Evolutionary conservation across 2,113 vertebrate species (phyloP).

Genomic region (Dunckerocampus dactyliophorus): DNA sequence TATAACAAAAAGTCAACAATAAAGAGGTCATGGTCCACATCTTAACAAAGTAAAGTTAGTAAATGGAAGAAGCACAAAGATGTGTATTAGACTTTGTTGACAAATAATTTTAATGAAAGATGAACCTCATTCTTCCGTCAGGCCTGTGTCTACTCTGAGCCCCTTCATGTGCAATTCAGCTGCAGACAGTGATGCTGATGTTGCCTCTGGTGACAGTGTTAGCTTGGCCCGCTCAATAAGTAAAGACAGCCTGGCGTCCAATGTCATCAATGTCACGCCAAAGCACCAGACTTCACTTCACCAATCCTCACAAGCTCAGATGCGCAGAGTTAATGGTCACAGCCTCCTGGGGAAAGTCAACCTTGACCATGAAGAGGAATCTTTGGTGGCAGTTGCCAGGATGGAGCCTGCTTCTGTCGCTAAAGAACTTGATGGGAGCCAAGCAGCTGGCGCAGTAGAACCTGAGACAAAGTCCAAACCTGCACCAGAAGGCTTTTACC

Average conservation of each 20-base stretch:
- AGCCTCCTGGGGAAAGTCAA: slow-evolving; percentile 63
- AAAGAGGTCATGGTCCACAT: no score
- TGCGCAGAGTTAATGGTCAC: slow-evolving; percentile 68
- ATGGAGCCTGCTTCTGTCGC: slow-evolving; percentile 22
- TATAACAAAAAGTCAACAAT: neutral
- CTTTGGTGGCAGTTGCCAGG: slow-evolving; percentile 61
- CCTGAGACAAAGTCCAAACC: slow-evolving; percentile 67
- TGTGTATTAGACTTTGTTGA: neutral
- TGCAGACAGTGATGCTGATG: slow-evolving; percentile 80
- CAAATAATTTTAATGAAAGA: neutral
- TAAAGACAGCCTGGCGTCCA: slow-evolving; percentile 94
- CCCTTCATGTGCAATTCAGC: slow-evolving; percentile 79
- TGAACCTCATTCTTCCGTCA: slow-evolving; percentile 37
- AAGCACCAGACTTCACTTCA: slow-evolving; percentile 74
- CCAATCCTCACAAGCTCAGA: slow-evolving; percentile 36
- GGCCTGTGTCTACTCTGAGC: slow-evolving; percentile 84
- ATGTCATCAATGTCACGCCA: slow-evolving; percentile 80
- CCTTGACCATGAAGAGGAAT: slow-evolving; percentile 77
- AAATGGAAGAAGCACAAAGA: neutral
- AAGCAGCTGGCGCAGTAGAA: slow-evolving; percentile 12
- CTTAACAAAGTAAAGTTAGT: neutral
- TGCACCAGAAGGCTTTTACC: slow-evolving; percentile 77
- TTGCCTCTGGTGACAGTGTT: slow-evolving; percentile 71
- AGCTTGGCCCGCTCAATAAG: slow-evolving; percentile 94
- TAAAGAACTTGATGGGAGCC: slow-evolving; percentile 28